phyloP scores from a whole-genome alignment of 1,140 invertebrate genomes.

The Caenorhabditis brenneri region DNA sequence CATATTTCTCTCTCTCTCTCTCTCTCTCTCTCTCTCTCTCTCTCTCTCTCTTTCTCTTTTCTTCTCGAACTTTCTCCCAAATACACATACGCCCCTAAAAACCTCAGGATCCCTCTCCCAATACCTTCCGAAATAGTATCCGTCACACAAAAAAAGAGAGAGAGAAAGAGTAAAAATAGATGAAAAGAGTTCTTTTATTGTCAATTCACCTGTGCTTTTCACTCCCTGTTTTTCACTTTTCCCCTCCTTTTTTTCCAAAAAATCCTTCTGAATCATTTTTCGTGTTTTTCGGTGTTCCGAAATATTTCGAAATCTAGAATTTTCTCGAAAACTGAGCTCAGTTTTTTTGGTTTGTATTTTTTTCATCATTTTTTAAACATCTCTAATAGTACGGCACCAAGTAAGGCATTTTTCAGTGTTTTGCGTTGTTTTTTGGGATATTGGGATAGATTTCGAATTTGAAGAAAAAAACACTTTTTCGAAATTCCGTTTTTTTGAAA shows the following conservation, averaged over 20 bases:
- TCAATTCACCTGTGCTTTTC: not conserved
- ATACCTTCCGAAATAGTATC: constrained; percentile 2
- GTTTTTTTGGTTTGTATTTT: too few relatives aligned
- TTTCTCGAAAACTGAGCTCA: too few relatives aligned
- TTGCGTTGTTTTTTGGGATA: too few relatives aligned
- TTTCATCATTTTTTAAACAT: too few relatives aligned
- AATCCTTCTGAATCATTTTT: not conserved
- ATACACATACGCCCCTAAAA: too few relatives aligned
- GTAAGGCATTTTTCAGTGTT: too few relatives aligned
- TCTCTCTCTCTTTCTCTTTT: not conserved
- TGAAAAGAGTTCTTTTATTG: not conserved
- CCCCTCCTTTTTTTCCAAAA: not conserved
- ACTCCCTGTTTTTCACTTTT: not conserved
- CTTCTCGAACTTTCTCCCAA: not conserved
- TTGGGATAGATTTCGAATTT: too few relatives aligned
- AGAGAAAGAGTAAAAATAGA: not conserved
- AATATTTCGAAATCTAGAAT: not conserved
- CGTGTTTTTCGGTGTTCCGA: not conserved
- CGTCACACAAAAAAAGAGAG: not conserved
- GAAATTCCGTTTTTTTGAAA: too few relatives aligned
- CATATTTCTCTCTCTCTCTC: too few relatives aligned
- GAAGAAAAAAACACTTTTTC: too few relatives aligned
- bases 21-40: not conserved
- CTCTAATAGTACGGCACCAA: too few relatives aligned
- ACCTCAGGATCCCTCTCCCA: not conserved